Evolutionary conservation across 1,140 invertebrate species (phyloP).

Genomic region (Pseudomyrmex concolor): DNA sequence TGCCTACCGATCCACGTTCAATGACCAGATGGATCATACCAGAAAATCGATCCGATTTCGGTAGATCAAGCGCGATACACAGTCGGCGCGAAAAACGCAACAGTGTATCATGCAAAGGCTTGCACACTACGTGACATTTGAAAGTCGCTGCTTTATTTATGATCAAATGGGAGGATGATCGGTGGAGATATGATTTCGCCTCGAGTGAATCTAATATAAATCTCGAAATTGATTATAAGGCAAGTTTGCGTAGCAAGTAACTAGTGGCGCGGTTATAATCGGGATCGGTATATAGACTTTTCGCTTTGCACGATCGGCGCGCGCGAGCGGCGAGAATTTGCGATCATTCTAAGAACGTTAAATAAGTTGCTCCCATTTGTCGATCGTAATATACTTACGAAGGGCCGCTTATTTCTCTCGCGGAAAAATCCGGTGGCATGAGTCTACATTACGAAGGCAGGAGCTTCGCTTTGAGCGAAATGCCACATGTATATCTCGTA

Average conservation of each 20-base stretch:
- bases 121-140: neutral
- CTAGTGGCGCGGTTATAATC: constrained; percentile 32
- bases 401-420: constrained; percentile 50
- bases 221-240: constrained; percentile 61
- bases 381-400: constrained; percentile 59
- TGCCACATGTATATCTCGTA: constrained; percentile 42
- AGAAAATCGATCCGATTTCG: constrained; percentile 69
- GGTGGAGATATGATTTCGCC: constrained; percentile 50
- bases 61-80: neutral
- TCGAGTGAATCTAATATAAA: constrained; percentile 57
- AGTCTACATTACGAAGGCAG: constrained; percentile 58
- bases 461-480: constrained; percentile 49
- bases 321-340: constrained; percentile 27
- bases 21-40: constrained; percentile 37
- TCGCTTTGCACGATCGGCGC: constrained; percentile 26
- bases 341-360: constrained; percentile 58
- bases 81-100: constrained; percentile 23
- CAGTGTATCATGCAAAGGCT: neutral
- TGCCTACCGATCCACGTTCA: constrained; percentile 6
- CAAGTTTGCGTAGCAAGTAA: constrained; percentile 53
- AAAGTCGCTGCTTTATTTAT: constrained; percentile 43
- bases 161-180: constrained; percentile 18
- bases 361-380: constrained; percentile 61
- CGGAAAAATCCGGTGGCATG: constrained; percentile 52
- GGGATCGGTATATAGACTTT: constrained; percentile 2